phyloP scores from a whole-genome alignment of 2,888 invertebrate species.

The Heliothis peltigera region DNA sequence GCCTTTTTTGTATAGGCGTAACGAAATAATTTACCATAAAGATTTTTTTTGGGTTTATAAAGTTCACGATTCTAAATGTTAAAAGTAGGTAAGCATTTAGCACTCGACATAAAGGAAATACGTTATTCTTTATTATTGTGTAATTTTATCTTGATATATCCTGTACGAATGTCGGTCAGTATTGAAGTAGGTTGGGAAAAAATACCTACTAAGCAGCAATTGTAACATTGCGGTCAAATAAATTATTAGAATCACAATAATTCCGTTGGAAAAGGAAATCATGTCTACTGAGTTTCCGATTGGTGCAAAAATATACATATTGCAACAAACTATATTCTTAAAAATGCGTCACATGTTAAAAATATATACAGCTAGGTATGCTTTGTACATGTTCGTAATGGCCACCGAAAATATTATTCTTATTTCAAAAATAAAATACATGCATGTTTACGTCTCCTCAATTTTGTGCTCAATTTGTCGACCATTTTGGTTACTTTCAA shows the following conservation, averaged over 20 bases:
- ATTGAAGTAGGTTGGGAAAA: background rate
- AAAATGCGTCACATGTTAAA: background rate
- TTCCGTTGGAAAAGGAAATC: slow-evolving; percentile 20
- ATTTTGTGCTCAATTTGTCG: background rate
- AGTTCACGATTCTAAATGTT: background rate
- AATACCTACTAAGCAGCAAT: background rate
- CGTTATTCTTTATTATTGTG: background rate
- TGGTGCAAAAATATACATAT: background rate
- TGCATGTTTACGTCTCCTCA: background rate
- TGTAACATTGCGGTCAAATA: slow-evolving; percentile 2
- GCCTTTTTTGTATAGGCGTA: slow-evolving; percentile 7
- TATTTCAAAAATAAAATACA: background rate
- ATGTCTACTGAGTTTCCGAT: slow-evolving; percentile 41
- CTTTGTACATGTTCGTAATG: no score
- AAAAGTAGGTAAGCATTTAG: background rate
- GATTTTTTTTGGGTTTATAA: background rate
- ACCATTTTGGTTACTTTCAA: no score
- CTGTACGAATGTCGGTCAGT: background rate
- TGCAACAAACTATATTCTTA: background rate
- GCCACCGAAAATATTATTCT: no score
- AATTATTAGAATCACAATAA: slow-evolving; percentile 26
- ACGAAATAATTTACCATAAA: background rate
- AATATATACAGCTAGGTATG: no score
- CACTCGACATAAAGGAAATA: background rate
- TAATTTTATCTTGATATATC: background rate